A percentile compares a stretch with the other conserved stretches of the same genome.
Conservation (phyloP, 2,113 vertebrate genomes). For the Hirundichthys speculiger region DNA sequence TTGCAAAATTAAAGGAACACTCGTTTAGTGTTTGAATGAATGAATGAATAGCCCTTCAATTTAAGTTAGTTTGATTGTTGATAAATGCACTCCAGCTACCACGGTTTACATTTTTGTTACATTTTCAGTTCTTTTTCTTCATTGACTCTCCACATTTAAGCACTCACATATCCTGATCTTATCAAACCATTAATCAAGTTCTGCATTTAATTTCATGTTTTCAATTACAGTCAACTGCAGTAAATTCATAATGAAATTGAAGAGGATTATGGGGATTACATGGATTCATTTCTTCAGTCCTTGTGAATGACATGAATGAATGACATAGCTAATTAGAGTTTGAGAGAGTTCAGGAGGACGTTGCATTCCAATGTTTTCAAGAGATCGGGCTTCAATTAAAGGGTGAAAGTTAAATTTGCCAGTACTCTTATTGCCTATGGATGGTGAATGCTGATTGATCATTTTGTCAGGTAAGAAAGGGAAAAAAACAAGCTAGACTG, state of each 20-base stretch:
- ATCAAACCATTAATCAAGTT: conserved; percentile 32
- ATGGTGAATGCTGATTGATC: no score
- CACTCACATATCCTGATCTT: no score
- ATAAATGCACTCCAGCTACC: no score
- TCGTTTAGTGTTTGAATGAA: no score
- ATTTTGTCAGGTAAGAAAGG: no score
- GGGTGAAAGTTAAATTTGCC: not conserved
- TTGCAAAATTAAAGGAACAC: no score
- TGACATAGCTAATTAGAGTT: conserved; percentile 28
- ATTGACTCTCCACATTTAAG: no score
- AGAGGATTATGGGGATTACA: conserved; percentile 47
- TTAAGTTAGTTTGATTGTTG: no score
- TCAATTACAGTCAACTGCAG: conserved; percentile 29
- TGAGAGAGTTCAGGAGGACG: not conserved
- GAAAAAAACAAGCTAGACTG: no score
- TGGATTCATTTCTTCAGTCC: conserved; percentile 17
- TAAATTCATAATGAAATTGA: conserved; percentile 28
- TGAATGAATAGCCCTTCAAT: no score
- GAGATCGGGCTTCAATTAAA: not conserved
- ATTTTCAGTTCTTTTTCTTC: no score
- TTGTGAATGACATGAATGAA: conserved; percentile 16
- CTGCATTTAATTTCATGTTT: conserved; percentile 7
- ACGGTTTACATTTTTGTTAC: no score
- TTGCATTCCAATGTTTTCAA: not conserved
- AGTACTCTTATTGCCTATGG: not conserved